phyloP scores from a whole-genome alignment of 2,797 vertebrate genomes.

The Falco columbarius region DNA sequence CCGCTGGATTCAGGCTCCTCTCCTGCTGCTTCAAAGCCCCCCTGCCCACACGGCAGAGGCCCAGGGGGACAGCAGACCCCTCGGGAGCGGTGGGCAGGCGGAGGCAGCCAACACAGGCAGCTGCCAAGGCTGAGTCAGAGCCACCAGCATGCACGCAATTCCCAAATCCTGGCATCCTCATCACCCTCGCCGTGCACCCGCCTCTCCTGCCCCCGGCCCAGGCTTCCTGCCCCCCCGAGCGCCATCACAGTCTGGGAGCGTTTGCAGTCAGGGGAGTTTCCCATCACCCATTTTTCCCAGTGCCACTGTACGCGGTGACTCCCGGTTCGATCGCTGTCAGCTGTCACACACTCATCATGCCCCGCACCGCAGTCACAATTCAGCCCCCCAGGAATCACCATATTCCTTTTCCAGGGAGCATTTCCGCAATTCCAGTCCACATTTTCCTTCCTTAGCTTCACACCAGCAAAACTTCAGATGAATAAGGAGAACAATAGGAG shows the following conservation, averaged over 20 bases:
- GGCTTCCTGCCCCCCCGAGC: not conserved
- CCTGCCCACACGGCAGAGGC: not conserved
- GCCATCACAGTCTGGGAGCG: not conserved
- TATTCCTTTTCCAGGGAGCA: not conserved
- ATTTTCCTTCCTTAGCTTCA: not conserved
- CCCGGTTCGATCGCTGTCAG: not conserved
- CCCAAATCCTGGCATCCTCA: not conserved
- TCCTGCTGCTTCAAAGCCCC: not conserved
- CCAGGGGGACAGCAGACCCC: not conserved
- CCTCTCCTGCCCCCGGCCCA: not conserved
- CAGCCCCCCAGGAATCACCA: not conserved
- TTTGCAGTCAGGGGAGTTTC: not conserved
- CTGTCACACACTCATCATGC: not conserved
- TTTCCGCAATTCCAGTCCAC: not conserved
- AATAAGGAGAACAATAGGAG: not conserved
- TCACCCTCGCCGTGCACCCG: fast-evolving
- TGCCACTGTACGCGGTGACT: not conserved
- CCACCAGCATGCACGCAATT: not conserved
- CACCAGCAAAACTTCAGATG: not conserved
- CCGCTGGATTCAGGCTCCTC: not conserved
- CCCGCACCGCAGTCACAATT: not conserved
- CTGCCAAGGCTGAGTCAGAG: not conserved
- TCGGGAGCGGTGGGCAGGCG: not conserved
- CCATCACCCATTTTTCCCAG: not conserved
- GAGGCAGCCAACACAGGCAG: not conserved